These are phyloP conservation scores for Lithophane socia DNA, from an alignment of 2,888 invertebrate genomes.

Conservation along the genomic window DNA sequence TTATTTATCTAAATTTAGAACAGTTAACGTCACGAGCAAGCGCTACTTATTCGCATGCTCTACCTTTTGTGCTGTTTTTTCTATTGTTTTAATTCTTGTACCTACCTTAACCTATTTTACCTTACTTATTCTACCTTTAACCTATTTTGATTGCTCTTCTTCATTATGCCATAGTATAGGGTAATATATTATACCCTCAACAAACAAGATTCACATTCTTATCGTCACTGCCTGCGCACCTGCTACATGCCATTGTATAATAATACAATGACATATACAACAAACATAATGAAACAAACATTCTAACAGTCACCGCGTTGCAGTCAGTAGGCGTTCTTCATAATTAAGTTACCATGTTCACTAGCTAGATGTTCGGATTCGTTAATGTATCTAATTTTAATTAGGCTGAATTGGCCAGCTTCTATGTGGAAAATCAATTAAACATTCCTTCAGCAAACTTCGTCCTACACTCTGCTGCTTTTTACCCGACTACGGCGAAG, in stretches of 20 bases:
- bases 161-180: not conserved
- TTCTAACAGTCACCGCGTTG: not conserved
- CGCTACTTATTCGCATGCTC: constrained; percentile 61
- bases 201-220: not conserved
- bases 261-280: not conserved
- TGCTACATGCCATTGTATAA: not conserved
- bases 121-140: too few species aligned
- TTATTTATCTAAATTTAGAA: constrained; percentile 78
- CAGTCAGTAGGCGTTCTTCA: not conserved
- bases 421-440: not conserved
- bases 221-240: not conserved
- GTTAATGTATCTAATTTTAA: not conserved
- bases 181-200: not conserved
- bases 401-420: not conserved
- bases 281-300: not conserved
- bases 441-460: not conserved
- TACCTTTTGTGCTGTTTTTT: constrained; percentile 54
- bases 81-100: constrained; percentile 55
- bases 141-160: constrained; percentile 32
- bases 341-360: not conserved
- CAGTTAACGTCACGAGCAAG: constrained; percentile 73
- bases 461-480: not conserved
- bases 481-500: too few species aligned
- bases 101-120: too few species aligned
- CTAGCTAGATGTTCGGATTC: not conserved